Conservation (phyloP, 2,888 invertebrate species). For the Notodonta dromedarius region DNA sequence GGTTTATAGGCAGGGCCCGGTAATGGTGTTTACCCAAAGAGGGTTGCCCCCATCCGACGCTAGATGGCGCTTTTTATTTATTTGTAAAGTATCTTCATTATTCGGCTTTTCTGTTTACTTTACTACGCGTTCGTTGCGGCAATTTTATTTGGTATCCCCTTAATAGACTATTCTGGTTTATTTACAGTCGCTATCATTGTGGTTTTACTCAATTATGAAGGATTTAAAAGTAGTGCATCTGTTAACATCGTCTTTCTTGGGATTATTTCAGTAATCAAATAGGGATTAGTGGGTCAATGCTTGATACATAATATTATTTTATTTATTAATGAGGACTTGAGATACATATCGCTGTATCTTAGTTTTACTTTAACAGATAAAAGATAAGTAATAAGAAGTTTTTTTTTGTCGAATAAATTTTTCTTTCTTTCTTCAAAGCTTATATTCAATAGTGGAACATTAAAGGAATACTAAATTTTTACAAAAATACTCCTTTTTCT, state of each 20-base stretch:
- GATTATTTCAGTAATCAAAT: too few species aligned
- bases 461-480: too few species aligned
- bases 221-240: constrained; percentile 32
- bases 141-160: constrained; percentile 43
- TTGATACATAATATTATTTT: too few species aligned
- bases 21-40: constrained; percentile 67
- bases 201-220: constrained; percentile 41
- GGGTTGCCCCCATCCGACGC: constrained; percentile 40
- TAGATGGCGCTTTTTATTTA: constrained; percentile 49
- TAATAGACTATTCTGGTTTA: constrained; percentile 35
- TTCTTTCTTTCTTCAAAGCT: too few species aligned
- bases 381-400: too few species aligned
- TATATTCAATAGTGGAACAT: too few species aligned
- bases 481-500: too few species aligned
- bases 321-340: too few species aligned
- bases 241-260: constrained; percentile 27
- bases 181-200: constrained; percentile 32
- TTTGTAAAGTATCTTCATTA: constrained; percentile 56
- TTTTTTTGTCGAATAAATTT: too few species aligned
- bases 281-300: too few species aligned
- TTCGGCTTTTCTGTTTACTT: constrained; percentile 41
- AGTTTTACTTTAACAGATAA: too few species aligned
- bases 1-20: constrained; percentile 59
- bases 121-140: constrained; percentile 30
- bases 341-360: too few species aligned